These are phyloP conservation scores for Lasius fuliginosus DNA, from an alignment of 2,888 invertebrate species.

Conservation along the genomic window DNA sequence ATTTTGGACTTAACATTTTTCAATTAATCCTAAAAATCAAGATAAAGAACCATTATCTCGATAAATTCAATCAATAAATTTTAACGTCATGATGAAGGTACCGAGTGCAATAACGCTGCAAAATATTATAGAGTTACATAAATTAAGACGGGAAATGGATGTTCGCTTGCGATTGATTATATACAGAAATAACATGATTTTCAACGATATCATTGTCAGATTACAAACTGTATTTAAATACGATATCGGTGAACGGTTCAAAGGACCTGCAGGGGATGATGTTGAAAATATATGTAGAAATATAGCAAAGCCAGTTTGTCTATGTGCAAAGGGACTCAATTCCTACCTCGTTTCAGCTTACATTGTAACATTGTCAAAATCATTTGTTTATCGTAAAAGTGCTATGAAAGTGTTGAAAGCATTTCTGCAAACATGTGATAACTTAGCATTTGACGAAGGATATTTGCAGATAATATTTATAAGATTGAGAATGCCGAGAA, in stretches of 20 bases:
- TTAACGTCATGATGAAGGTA: neutral
- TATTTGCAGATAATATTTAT: conserved; percentile 80
- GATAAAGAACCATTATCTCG: neutral
- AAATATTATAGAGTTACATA: neutral
- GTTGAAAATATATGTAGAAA: conserved; percentile 2
- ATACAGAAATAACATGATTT: conserved; percentile 73
- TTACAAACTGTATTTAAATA: conserved; percentile 53
- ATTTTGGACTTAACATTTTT: neutral
- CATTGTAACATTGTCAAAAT: conserved; percentile 71
- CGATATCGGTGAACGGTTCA: neutral
- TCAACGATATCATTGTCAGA: conserved; percentile 76
- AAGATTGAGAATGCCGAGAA: conserved; percentile 88
- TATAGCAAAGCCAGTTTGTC: conserved; percentile 47
- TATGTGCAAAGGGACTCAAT: conserved; percentile 77
- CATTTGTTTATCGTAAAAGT: conserved; percentile 75
- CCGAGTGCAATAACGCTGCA: neutral
- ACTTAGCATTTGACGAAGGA: neutral
- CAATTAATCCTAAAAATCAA: neutral
- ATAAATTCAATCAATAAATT: neutral
- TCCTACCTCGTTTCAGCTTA: conserved; percentile 81
- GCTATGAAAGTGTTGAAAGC: conserved; percentile 69
- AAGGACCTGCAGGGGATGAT: neutral
- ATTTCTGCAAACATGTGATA: conserved; percentile 35
- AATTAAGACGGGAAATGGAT: conserved; percentile 71
- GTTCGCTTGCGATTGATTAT: conserved; percentile 75